phyloP scores from a whole-genome alignment of 2,888 invertebrate genomes.

The Acleris literana region DNA sequence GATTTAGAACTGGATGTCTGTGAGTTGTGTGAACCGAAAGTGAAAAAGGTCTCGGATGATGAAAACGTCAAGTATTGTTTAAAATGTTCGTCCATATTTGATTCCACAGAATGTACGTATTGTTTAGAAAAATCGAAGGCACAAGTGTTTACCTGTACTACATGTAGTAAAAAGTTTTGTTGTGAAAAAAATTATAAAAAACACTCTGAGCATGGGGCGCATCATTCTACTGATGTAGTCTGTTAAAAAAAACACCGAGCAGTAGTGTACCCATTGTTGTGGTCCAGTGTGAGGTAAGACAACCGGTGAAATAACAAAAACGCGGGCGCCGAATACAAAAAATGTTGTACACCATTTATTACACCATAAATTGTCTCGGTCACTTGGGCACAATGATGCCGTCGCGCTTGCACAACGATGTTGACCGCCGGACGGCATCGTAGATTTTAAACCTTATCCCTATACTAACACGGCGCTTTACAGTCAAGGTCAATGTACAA shows the following conservation, averaged over 20 bases:
- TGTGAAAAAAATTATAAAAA: background rate
- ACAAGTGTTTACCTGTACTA: background rate
- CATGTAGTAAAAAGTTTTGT: conserved; percentile 24
- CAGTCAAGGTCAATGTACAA: too few species aligned
- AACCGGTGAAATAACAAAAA: too few species aligned
- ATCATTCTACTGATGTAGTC: background rate
- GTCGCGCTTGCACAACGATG: too few species aligned
- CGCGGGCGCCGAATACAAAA: too few species aligned
- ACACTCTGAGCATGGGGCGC: background rate
- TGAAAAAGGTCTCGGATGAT: conserved; percentile 45
- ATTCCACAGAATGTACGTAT: conserved; percentile 51
- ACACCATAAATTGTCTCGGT: too few species aligned
- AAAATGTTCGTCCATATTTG: conserved; percentile 57
- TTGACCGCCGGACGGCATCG: too few species aligned
- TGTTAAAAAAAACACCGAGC: too few species aligned
- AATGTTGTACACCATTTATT: too few species aligned
- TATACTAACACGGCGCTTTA: too few species aligned
- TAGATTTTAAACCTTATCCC: too few species aligned
- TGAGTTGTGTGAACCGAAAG: conserved; percentile 36
- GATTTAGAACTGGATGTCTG: conserved; percentile 13
- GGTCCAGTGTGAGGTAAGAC: too few species aligned
- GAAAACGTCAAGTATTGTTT: conserved; percentile 53
- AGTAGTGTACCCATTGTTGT: background rate
- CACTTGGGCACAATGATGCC: too few species aligned
- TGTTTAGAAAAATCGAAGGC: conserved; percentile 43